phyloP scores from a whole-genome alignment of 2,113 vertebrate genomes.

The Chlamydotis undulata region DNA sequence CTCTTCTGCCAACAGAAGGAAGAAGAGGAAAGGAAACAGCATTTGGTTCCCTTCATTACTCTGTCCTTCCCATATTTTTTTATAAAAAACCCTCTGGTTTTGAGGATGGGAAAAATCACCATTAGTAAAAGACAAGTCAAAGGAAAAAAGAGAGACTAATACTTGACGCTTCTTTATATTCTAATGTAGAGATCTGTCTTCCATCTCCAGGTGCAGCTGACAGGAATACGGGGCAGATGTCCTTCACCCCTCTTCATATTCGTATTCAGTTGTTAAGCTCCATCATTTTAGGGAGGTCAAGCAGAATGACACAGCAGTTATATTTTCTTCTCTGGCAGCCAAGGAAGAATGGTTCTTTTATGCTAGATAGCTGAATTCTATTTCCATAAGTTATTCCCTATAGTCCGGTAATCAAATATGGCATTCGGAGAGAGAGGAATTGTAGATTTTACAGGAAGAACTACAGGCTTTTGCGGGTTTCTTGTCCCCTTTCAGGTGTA shows the following conservation, averaged over 20 bases:
- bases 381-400: not conserved
- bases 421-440: not conserved
- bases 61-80: not conserved
- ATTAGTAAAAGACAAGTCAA: not conserved
- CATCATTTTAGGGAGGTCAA: slow-evolving; percentile 15
- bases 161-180: not conserved
- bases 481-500: slow-evolving; percentile 7
- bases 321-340: not conserved
- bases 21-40: not conserved
- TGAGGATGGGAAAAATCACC: not conserved
- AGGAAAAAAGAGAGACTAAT: not conserved
- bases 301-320: slow-evolving; percentile 12
- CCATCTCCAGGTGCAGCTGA: not conserved
- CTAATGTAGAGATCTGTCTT: not conserved
- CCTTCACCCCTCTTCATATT: not conserved
- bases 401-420: not conserved
- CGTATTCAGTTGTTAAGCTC: not conserved
- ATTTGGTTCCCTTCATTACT: not conserved
- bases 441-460: not conserved
- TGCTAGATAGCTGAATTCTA: not conserved
- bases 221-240: not conserved
- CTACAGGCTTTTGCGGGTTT: not conserved
- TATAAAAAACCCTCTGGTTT: not conserved
- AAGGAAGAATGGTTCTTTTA: not conserved
- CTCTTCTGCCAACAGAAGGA: not conserved